Percentiles rank a stretch among this genome's conserved stretches.
phyloP scores from a whole-genome alignment of 2,888 invertebrate genomes.

The Zele albiditarsus region DNA sequence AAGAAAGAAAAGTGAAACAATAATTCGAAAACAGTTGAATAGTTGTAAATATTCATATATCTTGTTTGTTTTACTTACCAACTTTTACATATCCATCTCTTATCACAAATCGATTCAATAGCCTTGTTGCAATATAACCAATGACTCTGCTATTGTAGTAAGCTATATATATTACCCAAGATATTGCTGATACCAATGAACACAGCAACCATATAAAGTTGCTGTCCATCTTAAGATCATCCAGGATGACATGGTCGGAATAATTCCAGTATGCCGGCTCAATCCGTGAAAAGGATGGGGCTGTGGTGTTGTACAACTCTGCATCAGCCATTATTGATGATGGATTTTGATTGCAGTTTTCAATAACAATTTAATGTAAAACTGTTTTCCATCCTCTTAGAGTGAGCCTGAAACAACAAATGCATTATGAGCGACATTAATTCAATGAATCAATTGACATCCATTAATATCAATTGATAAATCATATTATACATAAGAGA shows the following conservation, averaged over 20 bases:
- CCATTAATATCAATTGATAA: slow-evolving; percentile 30
- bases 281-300: slow-evolving; percentile 62
- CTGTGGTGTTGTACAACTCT: slow-evolving; percentile 58
- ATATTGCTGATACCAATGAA: slow-evolving; percentile 86
- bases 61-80: slow-evolving; percentile 76
- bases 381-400: slow-evolving; percentile 50
- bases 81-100: slow-evolving; percentile 92
- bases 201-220: slow-evolving; percentile 85
- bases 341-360: slow-evolving; percentile 21
- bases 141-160: slow-evolving; percentile 95
- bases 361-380: slow-evolving; percentile 43
- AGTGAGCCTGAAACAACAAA: slow-evolving; percentile 48
- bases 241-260: slow-evolving; percentile 76
- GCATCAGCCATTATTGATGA: slow-evolving; percentile 58
- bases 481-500: background rate
- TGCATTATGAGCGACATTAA: slow-evolving; percentile 12
- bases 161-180: slow-evolving; percentile 95
- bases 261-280: slow-evolving; percentile 76
- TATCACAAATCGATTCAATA: slow-evolving; percentile 90
- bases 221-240: slow-evolving; percentile 85
- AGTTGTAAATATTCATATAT: background rate
- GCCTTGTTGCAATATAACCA: slow-evolving; percentile 91
- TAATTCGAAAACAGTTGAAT: background rate
- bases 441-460: slow-evolving; percentile 30
- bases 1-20: slow-evolving; percentile 30